Evolutionary conservation across 1,140 invertebrate species (phyloP).

Genomic region (Danaus melanippus): DNA sequence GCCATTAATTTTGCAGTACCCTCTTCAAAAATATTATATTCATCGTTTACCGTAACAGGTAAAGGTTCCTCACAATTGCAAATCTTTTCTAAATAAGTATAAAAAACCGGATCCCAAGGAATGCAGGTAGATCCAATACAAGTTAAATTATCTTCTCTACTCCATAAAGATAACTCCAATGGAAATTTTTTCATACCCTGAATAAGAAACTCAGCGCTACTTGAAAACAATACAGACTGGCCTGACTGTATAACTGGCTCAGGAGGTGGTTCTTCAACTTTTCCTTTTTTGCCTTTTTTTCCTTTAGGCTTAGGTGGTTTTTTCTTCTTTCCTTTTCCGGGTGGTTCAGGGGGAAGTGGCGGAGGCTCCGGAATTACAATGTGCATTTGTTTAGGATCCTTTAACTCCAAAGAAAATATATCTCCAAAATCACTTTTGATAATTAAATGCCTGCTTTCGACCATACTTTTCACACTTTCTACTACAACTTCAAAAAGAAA

Average conservation of each 20-base stretch:
- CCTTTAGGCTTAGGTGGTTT: slow-evolving; percentile 38
- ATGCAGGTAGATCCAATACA: slow-evolving; percentile 44
- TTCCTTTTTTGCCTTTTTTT: slow-evolving; percentile 53
- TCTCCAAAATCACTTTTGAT: slow-evolving; percentile 59
- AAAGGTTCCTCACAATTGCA: slow-evolving; percentile 34
- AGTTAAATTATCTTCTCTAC: slow-evolving; percentile 52
- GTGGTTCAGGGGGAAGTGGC: slow-evolving; percentile 54
- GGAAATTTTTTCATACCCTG: slow-evolving; percentile 57
- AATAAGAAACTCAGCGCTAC: slow-evolving; percentile 51
- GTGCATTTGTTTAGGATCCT: slow-evolving; percentile 63
- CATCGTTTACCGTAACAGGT: slow-evolving; percentile 45
- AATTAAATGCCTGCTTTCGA: slow-evolving; percentile 44
- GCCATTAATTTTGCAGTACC: slow-evolving; percentile 54
- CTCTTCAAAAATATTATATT: slow-evolving; percentile 63
- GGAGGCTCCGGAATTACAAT: slow-evolving; percentile 61
- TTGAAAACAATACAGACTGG: slow-evolving; percentile 60
- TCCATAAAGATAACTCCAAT: slow-evolving; percentile 53
- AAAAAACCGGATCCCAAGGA: slow-evolving; percentile 52
- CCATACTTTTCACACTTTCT: slow-evolving; percentile 50
- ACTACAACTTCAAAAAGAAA: slow-evolving; percentile 64
- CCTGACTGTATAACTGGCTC: slow-evolving; percentile 59
- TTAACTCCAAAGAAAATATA: slow-evolving; percentile 61
- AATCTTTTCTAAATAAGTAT: slow-evolving; percentile 46
- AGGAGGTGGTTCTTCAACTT: slow-evolving; percentile 40
- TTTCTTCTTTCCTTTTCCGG: slow-evolving; percentile 53